A percentile compares a stretch with the other conserved stretches of the same genome.
phyloP scores from a whole-genome alignment of 2,113 vertebrate genomes.

The Abramis brama region DNA sequence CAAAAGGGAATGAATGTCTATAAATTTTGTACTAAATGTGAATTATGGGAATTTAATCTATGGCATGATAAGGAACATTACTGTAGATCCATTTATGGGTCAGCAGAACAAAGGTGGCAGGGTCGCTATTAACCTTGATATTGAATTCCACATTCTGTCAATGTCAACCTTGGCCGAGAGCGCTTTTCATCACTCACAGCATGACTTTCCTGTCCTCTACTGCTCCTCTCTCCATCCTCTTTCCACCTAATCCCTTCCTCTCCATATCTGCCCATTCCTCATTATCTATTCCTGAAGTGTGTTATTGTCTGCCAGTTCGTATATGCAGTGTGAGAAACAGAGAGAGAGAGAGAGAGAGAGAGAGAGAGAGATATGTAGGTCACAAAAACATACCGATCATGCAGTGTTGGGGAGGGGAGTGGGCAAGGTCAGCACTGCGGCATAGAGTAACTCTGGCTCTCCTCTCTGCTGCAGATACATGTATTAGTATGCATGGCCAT shows the following conservation, averaged over 20 bases:
- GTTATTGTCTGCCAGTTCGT: constrained; percentile 5
- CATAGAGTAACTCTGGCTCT: background rate
- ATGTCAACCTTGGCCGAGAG: background rate
- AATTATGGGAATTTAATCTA: background rate
- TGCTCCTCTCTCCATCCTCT: background rate
- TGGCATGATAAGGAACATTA: background rate
- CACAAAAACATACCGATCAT: constrained; percentile 71
- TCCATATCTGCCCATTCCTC: background rate
- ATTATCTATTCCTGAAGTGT: background rate
- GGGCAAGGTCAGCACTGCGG: constrained; percentile 51
- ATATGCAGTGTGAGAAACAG: background rate
- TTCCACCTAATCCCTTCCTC: constrained; percentile 1
- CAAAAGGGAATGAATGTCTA: background rate
- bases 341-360: background rate
- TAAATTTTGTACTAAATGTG: background rate
- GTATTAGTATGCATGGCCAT: constrained; percentile 53
- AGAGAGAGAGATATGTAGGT: constrained; percentile 67
- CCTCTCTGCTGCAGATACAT: constrained; percentile 36
- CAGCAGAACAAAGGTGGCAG: background rate
- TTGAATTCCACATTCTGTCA: background rate
- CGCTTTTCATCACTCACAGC: background rate
- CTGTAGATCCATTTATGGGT: background rate
- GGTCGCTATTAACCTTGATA: constrained; percentile 5
- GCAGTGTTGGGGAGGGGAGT: constrained; percentile 43
- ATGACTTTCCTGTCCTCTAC: background rate